These are phyloP conservation scores for Ennomos erosarius DNA, from an alignment of 2,888 invertebrate species.

Conservation along the genomic window DNA sequence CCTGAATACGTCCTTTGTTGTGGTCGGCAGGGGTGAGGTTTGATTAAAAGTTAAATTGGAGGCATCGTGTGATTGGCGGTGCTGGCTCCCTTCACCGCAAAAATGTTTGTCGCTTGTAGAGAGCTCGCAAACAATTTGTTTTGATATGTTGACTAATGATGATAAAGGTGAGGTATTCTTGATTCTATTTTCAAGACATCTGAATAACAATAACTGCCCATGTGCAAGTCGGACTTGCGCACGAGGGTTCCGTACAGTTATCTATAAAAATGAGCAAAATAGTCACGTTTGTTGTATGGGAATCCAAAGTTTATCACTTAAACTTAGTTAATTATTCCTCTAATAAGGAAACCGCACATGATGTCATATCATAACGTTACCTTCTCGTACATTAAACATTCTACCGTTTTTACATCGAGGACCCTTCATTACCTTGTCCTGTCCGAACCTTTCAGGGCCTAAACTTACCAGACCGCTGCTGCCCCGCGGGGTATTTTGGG, in stretches of 20 bases:
- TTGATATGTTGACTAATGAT: background rate
- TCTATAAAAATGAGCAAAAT: too few relatives aligned
- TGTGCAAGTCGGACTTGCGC: too few relatives aligned
- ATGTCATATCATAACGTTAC: constrained; percentile 14
- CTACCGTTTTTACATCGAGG: constrained; percentile 10
- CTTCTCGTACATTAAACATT: constrained; percentile 13
- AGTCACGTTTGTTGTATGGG: too few relatives aligned
- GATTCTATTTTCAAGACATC: background rate
- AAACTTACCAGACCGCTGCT: background rate
- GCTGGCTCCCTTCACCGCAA: constrained; percentile 23
- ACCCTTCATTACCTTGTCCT: constrained; percentile 17
- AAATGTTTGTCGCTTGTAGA: constrained; percentile 18
- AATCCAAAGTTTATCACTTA: too few relatives aligned
- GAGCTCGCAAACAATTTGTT: constrained; percentile 12
- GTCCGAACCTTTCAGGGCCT: constrained; percentile 7
- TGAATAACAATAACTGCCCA: too few relatives aligned
- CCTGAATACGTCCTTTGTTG: constrained; percentile 29
- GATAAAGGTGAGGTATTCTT: background rate
- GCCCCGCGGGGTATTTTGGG: too few relatives aligned
- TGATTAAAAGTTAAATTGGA: constrained; percentile 50
- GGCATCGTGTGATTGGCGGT: constrained; percentile 42
- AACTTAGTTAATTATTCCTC: background rate
- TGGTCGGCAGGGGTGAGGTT: constrained; percentile 33
- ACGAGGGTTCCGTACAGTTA: too few relatives aligned
- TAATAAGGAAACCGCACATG: constrained; percentile 8